phyloP scores from a whole-genome alignment of 2,113 vertebrate species.

The Peromyscus polionotus region DNA sequence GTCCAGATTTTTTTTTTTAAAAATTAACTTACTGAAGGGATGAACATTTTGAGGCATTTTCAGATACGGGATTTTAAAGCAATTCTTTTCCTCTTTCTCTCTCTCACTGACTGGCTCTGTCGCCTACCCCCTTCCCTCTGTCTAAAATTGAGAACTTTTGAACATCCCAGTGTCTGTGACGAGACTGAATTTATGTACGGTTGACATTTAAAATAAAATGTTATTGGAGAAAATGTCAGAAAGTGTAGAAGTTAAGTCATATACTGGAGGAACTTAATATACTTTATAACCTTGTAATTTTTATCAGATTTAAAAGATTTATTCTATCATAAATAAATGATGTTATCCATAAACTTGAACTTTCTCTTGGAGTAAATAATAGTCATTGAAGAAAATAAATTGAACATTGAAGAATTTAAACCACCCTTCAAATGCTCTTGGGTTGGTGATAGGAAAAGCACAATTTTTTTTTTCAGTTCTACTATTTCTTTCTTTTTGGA shows the following conservation, averaged over 20 bases:
- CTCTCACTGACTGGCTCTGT: constrained; percentile 14
- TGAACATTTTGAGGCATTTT: constrained; percentile 58
- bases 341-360: constrained; percentile 74
- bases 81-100: not conserved
- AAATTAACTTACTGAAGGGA: not conserved
- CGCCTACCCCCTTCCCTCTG: not conserved
- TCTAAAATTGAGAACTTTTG: constrained; percentile 75
- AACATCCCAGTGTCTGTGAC: constrained; percentile 69
- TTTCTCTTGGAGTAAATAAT: constrained; percentile 76
- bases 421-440: constrained; percentile 46
- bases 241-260: constrained; percentile 79
- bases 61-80: not conserved
- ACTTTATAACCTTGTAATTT: constrained; percentile 82
- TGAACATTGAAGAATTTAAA: constrained; percentile 70
- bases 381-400: constrained; percentile 73
- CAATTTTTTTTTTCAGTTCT: not conserved
- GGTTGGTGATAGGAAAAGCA: not conserved
- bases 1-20: not conserved
- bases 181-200: constrained; percentile 72
- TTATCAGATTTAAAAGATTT: constrained; percentile 81
- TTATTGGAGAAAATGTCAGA: constrained; percentile 79
- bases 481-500: constrained; percentile 12
- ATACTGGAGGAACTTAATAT: constrained; percentile 78
- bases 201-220: constrained; percentile 79
- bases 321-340: constrained; percentile 79